Conservation (phyloP, 2,113 vertebrate genomes). For the Eptesicus fuscus region DNA sequence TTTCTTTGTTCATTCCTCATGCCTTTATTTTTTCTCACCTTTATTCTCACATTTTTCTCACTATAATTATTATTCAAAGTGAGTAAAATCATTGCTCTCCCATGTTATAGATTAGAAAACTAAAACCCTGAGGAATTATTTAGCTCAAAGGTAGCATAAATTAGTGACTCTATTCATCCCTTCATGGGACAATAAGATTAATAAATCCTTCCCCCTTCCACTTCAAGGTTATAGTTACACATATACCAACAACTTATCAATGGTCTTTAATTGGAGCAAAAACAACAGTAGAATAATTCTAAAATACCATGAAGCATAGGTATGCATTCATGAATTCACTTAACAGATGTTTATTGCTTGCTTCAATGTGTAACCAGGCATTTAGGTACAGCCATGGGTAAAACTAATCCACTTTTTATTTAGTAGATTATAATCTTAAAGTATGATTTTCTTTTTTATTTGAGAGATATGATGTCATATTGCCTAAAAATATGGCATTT, state of each 20-base stretch:
- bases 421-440: neutral
- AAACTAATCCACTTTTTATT: slow-evolving; percentile 31
- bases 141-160: neutral
- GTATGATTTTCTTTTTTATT: neutral
- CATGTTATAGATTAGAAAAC: neutral
- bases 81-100: neutral
- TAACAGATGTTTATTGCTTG: neutral
- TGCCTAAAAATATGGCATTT: neutral
- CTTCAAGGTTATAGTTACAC: neutral
- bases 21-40: neutral
- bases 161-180: neutral
- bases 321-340: neutral
- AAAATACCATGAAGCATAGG: neutral
- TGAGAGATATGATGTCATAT: neutral
- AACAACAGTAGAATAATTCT: neutral
- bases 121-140: neutral
- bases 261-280: neutral
- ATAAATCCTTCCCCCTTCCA: neutral
- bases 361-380: neutral
- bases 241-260: neutral
- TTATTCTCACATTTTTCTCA: neutral
- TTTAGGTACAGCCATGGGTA: neutral
- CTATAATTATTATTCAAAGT: neutral
- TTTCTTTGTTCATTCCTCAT: neutral
- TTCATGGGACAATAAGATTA: neutral